These are phyloP conservation scores for Stratiomys singularior DNA, from an alignment of 2,888 invertebrate genomes.

Conservation along the genomic window DNA sequence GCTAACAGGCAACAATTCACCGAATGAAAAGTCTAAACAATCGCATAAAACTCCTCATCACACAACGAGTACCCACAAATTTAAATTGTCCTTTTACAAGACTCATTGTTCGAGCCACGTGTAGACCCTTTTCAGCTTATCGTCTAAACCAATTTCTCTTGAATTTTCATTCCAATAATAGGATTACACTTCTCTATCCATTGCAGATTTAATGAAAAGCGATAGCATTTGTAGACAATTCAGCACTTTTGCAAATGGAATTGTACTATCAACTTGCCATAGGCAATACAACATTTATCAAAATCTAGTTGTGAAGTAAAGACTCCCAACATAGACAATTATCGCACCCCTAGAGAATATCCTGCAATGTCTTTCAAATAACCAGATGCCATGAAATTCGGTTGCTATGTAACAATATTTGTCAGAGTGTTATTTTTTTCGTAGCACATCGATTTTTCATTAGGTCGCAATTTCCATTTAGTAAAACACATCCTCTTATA, in stretches of 20 bases:
- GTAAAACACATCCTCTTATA: not conserved
- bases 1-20: too few species aligned
- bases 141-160: not conserved
- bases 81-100: too few species aligned
- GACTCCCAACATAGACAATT: not conserved
- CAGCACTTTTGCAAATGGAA: too few species aligned
- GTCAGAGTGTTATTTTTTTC: not conserved
- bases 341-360: not conserved
- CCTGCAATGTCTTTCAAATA: not conserved
- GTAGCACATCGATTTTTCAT: constrained; percentile 11
- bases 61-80: too few species aligned
- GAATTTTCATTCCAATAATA: constrained; percentile 9
- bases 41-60: too few species aligned
- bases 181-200: not conserved
- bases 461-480: constrained; percentile 11
- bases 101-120: too few species aligned
- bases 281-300: too few species aligned
- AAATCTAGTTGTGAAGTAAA: too few species aligned
- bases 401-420: not conserved
- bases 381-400: not conserved
- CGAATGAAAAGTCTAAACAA: too few species aligned
- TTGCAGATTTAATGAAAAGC: not conserved
- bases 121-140: too few species aligned
- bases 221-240: not conserved
- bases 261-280: too few species aligned